A percentile compares a stretch with the other conserved stretches of the same genome.
Conservation (phyloP, 2,797 vertebrate species). For the Gymnoscopelus microlampas region DNA sequence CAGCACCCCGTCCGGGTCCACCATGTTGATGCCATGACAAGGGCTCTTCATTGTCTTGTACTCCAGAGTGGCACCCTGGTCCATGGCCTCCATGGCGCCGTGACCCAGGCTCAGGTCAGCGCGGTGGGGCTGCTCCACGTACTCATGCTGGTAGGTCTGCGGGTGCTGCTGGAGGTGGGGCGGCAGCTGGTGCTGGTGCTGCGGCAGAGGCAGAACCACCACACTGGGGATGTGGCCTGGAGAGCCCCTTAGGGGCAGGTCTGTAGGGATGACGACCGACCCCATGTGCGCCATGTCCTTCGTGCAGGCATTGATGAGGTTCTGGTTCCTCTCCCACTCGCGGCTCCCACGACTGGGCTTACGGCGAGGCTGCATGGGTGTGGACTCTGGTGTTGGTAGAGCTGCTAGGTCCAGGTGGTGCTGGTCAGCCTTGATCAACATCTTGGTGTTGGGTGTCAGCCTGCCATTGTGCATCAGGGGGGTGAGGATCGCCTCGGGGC, state of each 20-base stretch:
- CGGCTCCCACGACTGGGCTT: conserved; percentile 93
- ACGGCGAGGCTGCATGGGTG: conserved; percentile 95
- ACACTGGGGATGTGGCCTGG: conserved; percentile 97
- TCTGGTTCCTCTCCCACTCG: conserved; percentile 98
- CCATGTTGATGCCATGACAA: conserved; percentile 86
- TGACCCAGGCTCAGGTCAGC: conserved; percentile 82
- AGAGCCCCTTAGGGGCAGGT: conserved; percentile 91
- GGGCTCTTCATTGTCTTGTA: conserved; percentile 96
- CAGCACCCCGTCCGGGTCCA: conserved; percentile 87
- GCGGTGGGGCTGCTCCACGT: conserved; percentile 95
- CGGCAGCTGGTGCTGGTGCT: conserved; percentile 85
- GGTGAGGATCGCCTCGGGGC: conserved; percentile 93
- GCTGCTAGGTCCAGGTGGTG: conserved; percentile 94
- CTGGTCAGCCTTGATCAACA: conserved; percentile 96
- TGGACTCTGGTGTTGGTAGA: conserved; percentile 95
- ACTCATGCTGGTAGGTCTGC: conserved; percentile 95
- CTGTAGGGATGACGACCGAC: conserved; percentile 92
- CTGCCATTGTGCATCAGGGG: conserved; percentile 97
- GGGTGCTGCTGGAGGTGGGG: conserved; percentile 84
- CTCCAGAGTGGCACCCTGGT: conserved; percentile 94
- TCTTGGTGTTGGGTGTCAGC: conserved; percentile 87
- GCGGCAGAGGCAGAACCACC: conserved; percentile 90
- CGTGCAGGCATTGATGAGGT: conserved; percentile 96
- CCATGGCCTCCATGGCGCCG: conserved; percentile 80
- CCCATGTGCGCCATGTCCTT: conserved; percentile 93